phyloP scores from a whole-genome alignment of 2,888 invertebrate species.

The Alsophila aescularia region DNA sequence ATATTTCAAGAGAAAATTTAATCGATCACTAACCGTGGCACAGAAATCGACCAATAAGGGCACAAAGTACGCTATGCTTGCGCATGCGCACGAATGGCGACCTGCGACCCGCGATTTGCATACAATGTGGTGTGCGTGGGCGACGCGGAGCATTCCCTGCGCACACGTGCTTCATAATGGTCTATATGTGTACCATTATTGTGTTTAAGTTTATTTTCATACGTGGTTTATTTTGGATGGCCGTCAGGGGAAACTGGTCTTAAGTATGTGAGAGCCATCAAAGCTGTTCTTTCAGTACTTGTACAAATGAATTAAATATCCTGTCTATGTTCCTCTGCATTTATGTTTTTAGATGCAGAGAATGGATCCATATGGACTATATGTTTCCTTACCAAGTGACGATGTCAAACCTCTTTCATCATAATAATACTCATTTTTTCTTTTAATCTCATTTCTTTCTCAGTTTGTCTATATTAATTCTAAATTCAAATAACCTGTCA shows the following conservation, averaged over 20 bases:
- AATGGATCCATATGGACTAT: too few relatives aligned
- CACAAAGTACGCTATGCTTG: conserved; percentile 40
- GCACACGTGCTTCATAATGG: conserved; percentile 51
- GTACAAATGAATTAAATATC: not conserved
- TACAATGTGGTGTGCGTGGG: conserved; percentile 79
- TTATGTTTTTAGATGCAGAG: too few relatives aligned
- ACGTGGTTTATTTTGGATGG: conserved; percentile 26
- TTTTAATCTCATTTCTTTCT: too few relatives aligned
- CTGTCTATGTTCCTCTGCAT: too few relatives aligned
- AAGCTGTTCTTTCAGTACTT: not conserved
- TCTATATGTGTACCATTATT: conserved; percentile 34
- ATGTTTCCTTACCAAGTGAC: too few relatives aligned
- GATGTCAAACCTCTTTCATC: too few relatives aligned
- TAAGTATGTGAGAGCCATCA: conserved; percentile 5
- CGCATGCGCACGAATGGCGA: conserved; percentile 61
- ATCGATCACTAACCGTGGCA: conserved; percentile 12
- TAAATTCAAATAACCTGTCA: too few relatives aligned
- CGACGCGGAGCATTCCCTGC: conserved; percentile 61
- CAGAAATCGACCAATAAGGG: conserved; percentile 53
- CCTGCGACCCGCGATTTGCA: conserved; percentile 82
- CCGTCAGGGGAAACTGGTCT: conserved; percentile 28
- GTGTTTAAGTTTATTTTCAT: conserved; percentile 33
- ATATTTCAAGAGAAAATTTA: conserved; percentile 5
- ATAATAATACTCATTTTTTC: too few relatives aligned
- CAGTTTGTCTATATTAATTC: too few relatives aligned